Conservation (phyloP, 92 coral and sea anemone genomes). For the Porites cylindrica region DNA sequence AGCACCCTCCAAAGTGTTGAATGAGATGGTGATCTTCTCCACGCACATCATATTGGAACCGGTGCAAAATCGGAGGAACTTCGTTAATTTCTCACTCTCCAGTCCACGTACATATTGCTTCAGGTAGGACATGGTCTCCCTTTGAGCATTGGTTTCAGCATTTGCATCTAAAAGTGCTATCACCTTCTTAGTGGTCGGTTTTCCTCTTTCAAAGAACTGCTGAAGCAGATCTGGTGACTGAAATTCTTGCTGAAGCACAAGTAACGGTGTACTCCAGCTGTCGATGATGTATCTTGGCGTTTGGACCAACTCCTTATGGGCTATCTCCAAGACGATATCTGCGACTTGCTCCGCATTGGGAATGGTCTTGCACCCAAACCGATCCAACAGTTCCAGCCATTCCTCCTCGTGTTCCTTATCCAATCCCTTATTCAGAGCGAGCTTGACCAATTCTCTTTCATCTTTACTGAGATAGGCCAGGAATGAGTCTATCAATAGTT, state of each 20-base stretch:
- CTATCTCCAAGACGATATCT: conserved; percentile 52
- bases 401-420: conserved; percentile 51
- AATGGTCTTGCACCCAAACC: conserved; percentile 48
- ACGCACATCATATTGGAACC: conserved; percentile 57
- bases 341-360: conserved; percentile 27
- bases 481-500: conserved; percentile 53
- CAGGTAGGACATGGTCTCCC: conserved; percentile 47
- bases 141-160: conserved; percentile 51
- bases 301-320: conserved; percentile 73
- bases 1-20: conserved; percentile 46
- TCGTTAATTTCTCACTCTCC: conserved; percentile 42
- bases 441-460: conserved; percentile 64
- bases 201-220: conserved; percentile 29
- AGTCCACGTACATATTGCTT: conserved; percentile 64
- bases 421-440: conserved; percentile 22
- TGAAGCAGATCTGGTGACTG: conserved; percentile 45
- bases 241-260: conserved; percentile 27
- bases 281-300: conserved; percentile 58
- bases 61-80: conserved; percentile 69
- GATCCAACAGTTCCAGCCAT: conserved; percentile 57
- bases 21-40: conserved; percentile 39
- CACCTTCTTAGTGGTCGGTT: conserved; percentile 61
- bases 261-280: conserved; percentile 51
- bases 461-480: conserved; percentile 50
- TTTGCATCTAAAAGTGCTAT: conserved; percentile 53